Evolutionary conservation across 92 coral and sea anemone genomes (phyloP).

Genomic region (Scolanthus callimorphus): DNA sequence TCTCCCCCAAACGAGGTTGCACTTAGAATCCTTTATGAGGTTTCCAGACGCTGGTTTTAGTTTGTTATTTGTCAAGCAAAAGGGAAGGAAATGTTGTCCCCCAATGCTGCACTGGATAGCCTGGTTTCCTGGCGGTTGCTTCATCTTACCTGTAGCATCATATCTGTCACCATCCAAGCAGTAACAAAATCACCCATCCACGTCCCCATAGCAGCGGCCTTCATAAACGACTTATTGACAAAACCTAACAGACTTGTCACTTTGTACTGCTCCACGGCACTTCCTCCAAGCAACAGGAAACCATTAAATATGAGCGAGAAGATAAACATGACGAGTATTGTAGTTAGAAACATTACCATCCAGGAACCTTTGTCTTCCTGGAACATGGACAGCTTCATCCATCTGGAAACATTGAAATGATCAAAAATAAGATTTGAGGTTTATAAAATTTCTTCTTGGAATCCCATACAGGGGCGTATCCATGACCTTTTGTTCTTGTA

Average conservation of each 20-base stretch:
- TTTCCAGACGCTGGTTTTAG: too few species aligned
- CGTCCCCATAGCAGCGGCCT: constrained; percentile 95
- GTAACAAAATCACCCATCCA: constrained; percentile 99
- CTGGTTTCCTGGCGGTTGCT: too few species aligned
- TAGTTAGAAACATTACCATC: constrained; percentile 96
- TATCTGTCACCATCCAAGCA: constrained; percentile 99
- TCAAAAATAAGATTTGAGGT: too few species aligned
- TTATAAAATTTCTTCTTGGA: too few species aligned
- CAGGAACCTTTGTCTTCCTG: constrained; percentile 83
- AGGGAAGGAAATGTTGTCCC: too few species aligned
- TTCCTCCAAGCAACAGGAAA: constrained; percentile 66
- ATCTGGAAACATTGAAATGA: too few species aligned
- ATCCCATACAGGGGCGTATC: too few species aligned
- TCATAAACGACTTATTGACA: constrained; percentile 90
- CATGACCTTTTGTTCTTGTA: too few species aligned
- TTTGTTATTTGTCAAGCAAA: too few species aligned
- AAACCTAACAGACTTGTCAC: constrained; percentile 69
- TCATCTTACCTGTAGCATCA: constrained; percentile 83
- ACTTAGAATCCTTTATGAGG: too few species aligned
- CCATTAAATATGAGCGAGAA: constrained; percentile 91
- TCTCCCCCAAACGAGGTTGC: too few species aligned
- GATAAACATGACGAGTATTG: constrained; percentile 69
- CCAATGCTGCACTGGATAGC: too few species aligned
- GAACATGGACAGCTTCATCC: constrained; percentile 76
- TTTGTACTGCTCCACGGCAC: constrained; percentile 51